A percentile compares a stretch with the other conserved stretches of the same genome.
phyloP scores from a whole-genome alignment of 2,888 invertebrate species.

The Oscheius myriophilus region DNA sequence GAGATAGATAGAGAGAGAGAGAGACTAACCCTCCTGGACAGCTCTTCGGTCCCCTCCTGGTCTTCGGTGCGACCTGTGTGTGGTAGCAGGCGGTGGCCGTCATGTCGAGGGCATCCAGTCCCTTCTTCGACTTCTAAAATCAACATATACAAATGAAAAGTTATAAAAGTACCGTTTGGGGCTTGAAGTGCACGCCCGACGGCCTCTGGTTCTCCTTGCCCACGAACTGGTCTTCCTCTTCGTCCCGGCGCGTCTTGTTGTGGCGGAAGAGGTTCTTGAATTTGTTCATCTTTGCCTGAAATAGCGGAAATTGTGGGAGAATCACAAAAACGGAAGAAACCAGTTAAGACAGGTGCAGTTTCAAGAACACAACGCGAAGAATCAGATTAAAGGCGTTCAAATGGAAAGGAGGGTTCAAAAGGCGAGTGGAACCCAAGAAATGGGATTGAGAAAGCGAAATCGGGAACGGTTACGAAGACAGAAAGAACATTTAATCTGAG shows the following conservation, averaged over 20 bases:
- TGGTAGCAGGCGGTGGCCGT: conserved; percentile 24
- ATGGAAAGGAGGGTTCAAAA: not conserved
- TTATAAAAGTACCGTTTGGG: too few relatives aligned
- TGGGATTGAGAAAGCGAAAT: too few relatives aligned
- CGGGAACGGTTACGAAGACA: too few relatives aligned
- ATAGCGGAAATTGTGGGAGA: not conserved
- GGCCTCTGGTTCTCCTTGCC: not conserved
- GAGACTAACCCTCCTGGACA: conserved; percentile 3
- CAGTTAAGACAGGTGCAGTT: not conserved
- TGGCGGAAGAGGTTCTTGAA: conserved; percentile 1
- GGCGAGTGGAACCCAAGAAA: not conserved
- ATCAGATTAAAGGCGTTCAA: not conserved
- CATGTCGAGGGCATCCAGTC: not conserved
- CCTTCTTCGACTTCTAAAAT: not conserved
- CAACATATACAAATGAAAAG: too few relatives aligned
- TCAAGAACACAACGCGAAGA: not conserved
- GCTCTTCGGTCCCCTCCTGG: conserved; percentile 23
- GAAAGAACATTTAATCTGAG: too few relatives aligned
- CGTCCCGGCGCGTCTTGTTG: not conserved
- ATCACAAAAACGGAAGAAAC: not conserved
- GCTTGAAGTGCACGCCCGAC: too few relatives aligned
- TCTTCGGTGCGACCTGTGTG: conserved; percentile 16
- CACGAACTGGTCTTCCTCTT: not conserved
- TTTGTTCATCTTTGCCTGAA: not conserved
- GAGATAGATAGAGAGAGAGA: not conserved